A percentile compares a stretch with the other conserved stretches of the same genome.
These are phyloP conservation scores for Clarias batrachus DNA, from an alignment of 2,113 vertebrate species.

Conservation along the genomic window DNA sequence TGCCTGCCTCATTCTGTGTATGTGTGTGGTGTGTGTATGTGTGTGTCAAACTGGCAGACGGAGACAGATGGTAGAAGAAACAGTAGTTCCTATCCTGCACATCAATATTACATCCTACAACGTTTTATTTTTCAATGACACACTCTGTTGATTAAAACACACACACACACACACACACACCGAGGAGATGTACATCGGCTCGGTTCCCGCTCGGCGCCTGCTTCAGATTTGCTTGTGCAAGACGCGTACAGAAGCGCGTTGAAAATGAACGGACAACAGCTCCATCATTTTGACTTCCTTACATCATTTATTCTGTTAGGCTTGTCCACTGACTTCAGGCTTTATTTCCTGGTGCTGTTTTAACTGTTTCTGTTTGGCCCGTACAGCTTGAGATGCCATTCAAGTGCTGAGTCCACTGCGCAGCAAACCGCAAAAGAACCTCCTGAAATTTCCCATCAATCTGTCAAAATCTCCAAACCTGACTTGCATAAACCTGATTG, in stretches of 20 bases:
- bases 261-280: not conserved
- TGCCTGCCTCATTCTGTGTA: not conserved
- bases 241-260: not conserved
- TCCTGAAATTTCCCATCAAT: not conserved
- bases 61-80: conserved; percentile 10
- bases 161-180: not conserved
- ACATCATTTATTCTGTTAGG: not conserved
- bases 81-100: conserved; percentile 11
- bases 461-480: not conserved
- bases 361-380: not conserved
- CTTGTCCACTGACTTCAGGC: not conserved
- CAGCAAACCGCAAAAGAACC: not conserved
- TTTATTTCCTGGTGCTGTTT: not conserved
- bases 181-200: not conserved
- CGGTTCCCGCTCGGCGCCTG: not conserved
- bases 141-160: not conserved
- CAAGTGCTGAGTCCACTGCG: not conserved
- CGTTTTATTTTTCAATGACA: not conserved
- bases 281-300: not conserved
- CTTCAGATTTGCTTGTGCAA: not conserved
- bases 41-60: conserved; percentile 5
- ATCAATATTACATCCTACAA: conserved; percentile 12
- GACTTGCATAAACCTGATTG: not conserved
- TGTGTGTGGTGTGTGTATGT: not conserved
- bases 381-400: not conserved